Percentiles rank a stretch among this genome's conserved stretches.
Conservation (phyloP, 2,113 vertebrate species). For the Clarias batrachus region DNA sequence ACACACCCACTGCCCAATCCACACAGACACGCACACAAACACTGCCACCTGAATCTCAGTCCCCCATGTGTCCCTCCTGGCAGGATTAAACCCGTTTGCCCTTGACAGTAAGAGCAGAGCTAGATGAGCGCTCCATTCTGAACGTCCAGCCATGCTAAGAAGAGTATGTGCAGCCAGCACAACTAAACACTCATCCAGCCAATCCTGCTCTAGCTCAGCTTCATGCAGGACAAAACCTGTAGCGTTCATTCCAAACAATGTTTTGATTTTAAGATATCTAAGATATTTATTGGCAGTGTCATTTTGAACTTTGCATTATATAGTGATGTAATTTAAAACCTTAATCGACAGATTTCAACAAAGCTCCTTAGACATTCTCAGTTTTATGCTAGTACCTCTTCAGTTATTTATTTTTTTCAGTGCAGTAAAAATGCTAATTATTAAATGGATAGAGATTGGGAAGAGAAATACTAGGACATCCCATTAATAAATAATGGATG, state of each 20-base stretch:
- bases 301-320: not conserved
- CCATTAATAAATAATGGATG: not conserved
- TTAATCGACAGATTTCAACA: not conserved
- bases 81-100: conserved; percentile 41
- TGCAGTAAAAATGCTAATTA: not conserved
- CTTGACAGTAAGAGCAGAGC: conserved; percentile 33
- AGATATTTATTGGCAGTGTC: not conserved
- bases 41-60: conserved; percentile 17
- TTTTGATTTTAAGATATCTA: not conserved
- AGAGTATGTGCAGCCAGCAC: conserved; percentile 19
- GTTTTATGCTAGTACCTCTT: not conserved
- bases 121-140: conserved; percentile 8
- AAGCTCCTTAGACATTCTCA: not conserved
- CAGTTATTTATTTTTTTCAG: not conserved
- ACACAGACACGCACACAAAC: not conserved
- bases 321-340: not conserved
- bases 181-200: conserved; percentile 3
- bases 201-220: conserved; percentile 16
- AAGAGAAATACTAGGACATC: too few species aligned
- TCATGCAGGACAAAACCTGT: conserved; percentile 25
- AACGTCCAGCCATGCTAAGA: conserved; percentile 22
- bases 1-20: conserved; percentile 1
- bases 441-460: not conserved
- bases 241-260: conserved; percentile 26
- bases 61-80: conserved; percentile 15